phyloP scores from a whole-genome alignment of 2,888 invertebrate genomes.

The Calliscelio sp. region DNA sequence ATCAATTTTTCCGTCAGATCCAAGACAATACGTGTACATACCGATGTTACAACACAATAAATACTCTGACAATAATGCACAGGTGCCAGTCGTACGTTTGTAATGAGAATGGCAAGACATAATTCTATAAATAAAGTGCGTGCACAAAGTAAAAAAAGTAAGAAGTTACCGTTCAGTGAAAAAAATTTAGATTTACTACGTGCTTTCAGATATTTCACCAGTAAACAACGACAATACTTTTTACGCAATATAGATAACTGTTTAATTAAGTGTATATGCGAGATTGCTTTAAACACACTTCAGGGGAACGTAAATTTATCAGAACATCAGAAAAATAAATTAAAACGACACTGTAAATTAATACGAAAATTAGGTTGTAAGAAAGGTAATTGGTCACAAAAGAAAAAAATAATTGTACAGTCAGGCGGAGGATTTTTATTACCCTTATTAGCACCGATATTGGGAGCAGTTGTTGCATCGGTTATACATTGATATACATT shows the following conservation, averaged over 20 bases:
- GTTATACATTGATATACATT: background rate
- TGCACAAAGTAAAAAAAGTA: background rate
- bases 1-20: slow-evolving; percentile 8
- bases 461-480: background rate
- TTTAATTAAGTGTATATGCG: slow-evolving; percentile 33
- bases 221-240: too few species aligned
- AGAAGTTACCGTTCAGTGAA: background rate
- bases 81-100: background rate
- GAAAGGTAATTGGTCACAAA: background rate
- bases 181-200: background rate
- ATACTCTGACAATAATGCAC: background rate
- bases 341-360: background rate
- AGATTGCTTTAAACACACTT: slow-evolving; percentile 21
- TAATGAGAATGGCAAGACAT: background rate
- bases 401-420: slow-evolving; percentile 24
- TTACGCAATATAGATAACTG: background rate
- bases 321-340: background rate
- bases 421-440: slow-evolving; percentile 2
- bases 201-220: background rate
- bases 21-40: background rate
- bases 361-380: slow-evolving; percentile 1
- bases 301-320: background rate
- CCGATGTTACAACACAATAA: background rate
- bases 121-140: too few species aligned
- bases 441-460: background rate